Base-by-base conservation (phyloP, 2,797 vertebrate species). In the Poliocrania exsul region DNA sequence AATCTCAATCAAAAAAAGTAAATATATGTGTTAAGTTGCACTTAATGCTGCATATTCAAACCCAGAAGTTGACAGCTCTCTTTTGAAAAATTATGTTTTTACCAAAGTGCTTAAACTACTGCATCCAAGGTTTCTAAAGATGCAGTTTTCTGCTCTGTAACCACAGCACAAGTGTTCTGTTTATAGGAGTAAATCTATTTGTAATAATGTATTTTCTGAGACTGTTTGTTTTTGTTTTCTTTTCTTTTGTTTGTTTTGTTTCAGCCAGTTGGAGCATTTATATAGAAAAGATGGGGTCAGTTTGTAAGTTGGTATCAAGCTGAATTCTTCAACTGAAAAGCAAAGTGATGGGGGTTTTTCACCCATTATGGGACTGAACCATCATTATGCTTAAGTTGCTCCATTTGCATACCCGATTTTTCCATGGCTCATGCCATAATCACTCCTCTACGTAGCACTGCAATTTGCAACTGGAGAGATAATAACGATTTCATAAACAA, bases 401-500 rank as follows among this genome's bases (percentile, higher is more conserved):
- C 75, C 60, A 96, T 97, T 92, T 95, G 89, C 94, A 94, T 88
- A 93, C 87, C 88, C 26, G 26, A 93, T 93, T 95, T 96, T 97
- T 94, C 92, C 83, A 24, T 86, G 88, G 85, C 81, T 96, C 66
- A 29, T 91, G 72, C 90, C 91, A 93, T 89, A 97, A 96, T 93
- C 92, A 81, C 91, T 88, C 92, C 90, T 94, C 92, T 92, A 96
- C 4, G 35, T 92, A 94, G 88, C 12, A 78, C 82, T 84, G 92
- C 90, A 96, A 91, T 96, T 97, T 94, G 91, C 92, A 96, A 97
- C 93, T 94, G 90, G 88, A 96, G 90, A 96, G 93, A 96, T 97
- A 97, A 96, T 97, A 87, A 93, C 28, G 49, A 97, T 96, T 93
- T 93, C 90, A 96, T 90, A 95, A 97, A 95, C 77, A 92, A 95